phyloP scores from a whole-genome alignment of 2,797 vertebrate species.

The Eutrigla gurnardus region DNA sequence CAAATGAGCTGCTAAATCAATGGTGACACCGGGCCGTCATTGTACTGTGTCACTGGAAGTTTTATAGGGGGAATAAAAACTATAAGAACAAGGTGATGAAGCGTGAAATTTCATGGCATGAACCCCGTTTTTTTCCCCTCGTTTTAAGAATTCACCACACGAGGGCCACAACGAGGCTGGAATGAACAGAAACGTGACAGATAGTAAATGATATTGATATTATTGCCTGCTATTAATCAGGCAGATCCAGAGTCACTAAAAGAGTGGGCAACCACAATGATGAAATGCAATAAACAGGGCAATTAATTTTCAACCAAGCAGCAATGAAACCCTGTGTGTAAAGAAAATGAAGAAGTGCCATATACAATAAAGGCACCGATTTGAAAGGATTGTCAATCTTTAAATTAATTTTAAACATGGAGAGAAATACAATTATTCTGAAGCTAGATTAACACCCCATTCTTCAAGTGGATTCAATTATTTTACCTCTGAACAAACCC shows the following conservation, averaged over 20 bases:
- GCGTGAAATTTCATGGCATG: constrained; percentile 60
- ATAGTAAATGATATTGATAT: constrained; percentile 10
- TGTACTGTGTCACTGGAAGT: constrained; percentile 69
- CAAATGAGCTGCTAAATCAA: constrained; percentile 84
- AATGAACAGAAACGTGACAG: constrained; percentile 15
- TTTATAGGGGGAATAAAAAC: constrained; percentile 69
- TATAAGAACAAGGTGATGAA: constrained; percentile 67
- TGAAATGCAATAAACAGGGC: constrained; percentile 42
- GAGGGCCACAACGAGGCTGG: background rate
- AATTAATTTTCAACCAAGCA: constrained; percentile 34
- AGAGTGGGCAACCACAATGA: constrained; percentile 22
- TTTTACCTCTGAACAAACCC: constrained; percentile 33
- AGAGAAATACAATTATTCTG: constrained; percentile 2
- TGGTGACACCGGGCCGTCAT: constrained; percentile 77
- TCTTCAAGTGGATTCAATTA: background rate
- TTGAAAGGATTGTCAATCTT: constrained; percentile 32
- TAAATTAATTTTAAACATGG: background rate
- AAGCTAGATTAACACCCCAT: no score
- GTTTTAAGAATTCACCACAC: constrained; percentile 23
- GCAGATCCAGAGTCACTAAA: constrained; percentile 32
- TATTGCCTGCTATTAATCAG: constrained; percentile 3
- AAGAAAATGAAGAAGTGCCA: constrained; percentile 14
- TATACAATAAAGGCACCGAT: constrained; percentile 37
- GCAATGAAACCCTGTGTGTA: constrained; percentile 43
- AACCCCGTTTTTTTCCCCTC: constrained; percentile 19